Conservation (phyloP, 2,888 invertebrate species). For the Tachina lurida region DNA sequence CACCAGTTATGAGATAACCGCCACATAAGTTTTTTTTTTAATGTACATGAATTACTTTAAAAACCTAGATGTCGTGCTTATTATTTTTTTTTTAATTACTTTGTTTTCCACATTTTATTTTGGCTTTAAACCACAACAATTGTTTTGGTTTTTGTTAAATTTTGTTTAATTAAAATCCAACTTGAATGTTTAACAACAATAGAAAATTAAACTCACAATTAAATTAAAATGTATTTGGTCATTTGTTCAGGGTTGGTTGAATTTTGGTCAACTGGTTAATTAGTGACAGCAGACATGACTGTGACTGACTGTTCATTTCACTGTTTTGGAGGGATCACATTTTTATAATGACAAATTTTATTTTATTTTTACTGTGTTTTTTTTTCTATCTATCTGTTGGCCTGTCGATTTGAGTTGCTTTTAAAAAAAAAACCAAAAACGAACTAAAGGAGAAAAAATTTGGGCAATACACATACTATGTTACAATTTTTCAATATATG, state of each 20-base stretch:
- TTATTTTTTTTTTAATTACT: neutral
- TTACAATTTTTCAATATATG: neutral
- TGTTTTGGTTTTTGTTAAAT: conserved; percentile 14
- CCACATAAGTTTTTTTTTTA: neutral
- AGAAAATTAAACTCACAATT: conserved; percentile 40
- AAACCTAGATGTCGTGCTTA: conserved; percentile 35
- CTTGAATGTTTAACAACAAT: conserved; percentile 43
- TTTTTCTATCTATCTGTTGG: neutral
- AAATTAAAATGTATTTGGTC: conserved; percentile 61
- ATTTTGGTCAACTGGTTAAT: conserved; percentile 48
- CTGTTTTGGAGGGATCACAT: conserved; percentile 18
- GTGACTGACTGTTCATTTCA: neutral
- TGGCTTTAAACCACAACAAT: conserved; percentile 6
- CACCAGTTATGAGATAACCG: neutral
- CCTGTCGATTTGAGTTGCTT: neutral
- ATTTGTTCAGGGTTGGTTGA: conserved; percentile 57
- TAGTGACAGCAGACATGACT: conserved; percentile 1
- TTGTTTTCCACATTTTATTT: conserved; percentile 2
- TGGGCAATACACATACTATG: neutral
- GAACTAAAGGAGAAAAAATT: neutral
- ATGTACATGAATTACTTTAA: conserved; percentile 26
- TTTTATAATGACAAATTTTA: conserved; percentile 44
- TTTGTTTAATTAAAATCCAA: conserved; percentile 48
- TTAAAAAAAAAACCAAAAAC: neutral
- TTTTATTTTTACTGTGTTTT: neutral